phyloP scores from a whole-genome alignment of 2,797 vertebrate species.

The Onychomys leucogaster region DNA sequence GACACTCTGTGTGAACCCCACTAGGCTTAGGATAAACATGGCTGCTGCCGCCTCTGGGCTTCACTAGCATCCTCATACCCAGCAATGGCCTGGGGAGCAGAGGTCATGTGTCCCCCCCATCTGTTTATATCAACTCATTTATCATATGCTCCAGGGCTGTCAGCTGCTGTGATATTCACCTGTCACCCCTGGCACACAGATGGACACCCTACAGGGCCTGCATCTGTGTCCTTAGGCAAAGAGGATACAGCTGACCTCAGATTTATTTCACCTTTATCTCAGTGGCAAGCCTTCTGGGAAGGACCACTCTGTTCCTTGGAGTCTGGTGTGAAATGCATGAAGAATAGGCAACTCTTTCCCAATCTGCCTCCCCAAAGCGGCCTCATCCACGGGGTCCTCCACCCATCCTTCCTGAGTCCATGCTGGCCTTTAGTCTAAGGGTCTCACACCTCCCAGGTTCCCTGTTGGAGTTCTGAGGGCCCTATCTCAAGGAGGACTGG shows the following conservation, averaged over 20 bases:
- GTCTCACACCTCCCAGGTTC: neutral
- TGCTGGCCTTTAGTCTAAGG: neutral
- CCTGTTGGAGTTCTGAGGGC: accelerated
- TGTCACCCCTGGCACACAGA: accelerated
- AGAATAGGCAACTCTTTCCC: neutral
- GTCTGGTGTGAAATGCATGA: neutral
- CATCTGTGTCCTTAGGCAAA: neutral
- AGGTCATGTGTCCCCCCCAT: accelerated
- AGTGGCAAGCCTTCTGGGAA: neutral
- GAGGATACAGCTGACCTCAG: neutral
- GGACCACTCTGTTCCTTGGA: neutral
- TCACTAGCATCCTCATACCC: accelerated
- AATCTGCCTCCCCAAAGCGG: neutral
- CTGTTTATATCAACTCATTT: neutral
- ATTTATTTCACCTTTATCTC: too few relatives aligned
- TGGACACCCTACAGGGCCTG: accelerated
- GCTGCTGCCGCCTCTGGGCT: neutral
- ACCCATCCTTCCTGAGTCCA: neutral
- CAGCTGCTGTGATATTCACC: neutral
- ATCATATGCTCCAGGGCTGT: neutral
- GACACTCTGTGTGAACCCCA: accelerated
- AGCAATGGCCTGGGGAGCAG: neutral
- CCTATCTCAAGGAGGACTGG: accelerated
- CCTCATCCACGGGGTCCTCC: too few relatives aligned
- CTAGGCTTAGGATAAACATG: neutral